Conservation (phyloP, 2,113 vertebrate genomes). For the Mormyrus iriodes region DNA sequence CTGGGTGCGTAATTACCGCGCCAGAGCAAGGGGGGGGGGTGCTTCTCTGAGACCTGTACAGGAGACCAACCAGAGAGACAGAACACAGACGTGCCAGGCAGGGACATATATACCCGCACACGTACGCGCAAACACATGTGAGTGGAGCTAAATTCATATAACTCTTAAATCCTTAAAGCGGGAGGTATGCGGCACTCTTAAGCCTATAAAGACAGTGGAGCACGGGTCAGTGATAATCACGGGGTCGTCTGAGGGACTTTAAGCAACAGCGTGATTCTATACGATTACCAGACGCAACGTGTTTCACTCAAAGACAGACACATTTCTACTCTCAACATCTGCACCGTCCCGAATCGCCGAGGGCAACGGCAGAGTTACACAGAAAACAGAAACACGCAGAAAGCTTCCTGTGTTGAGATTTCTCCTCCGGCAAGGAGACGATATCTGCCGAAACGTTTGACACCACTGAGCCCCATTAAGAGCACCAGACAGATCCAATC, state of each 20-base stretch:
- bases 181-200: not conserved
- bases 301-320: not conserved
- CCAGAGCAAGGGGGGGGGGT: slow-evolving; percentile 35
- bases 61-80: slow-evolving; percentile 47
- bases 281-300: not conserved
- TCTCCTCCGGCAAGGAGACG: slow-evolving; percentile 20
- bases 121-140: not conserved
- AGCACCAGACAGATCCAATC: slow-evolving; percentile 49
- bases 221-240: not conserved
- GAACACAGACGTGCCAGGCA: slow-evolving; percentile 22
- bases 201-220: not conserved
- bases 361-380: not conserved
- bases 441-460: slow-evolving; percentile 42
- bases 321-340: not conserved
- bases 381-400: slow-evolving; percentile 33
- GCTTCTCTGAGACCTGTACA: slow-evolving; percentile 40
- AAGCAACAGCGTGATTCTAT: not conserved
- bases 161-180: not conserved
- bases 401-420: slow-evolving; percentile 14
- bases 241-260: not conserved
- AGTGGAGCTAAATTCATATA: not conserved
- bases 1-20: slow-evolving; percentile 45
- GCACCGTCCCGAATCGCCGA: not conserved
- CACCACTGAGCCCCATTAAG: slow-evolving; percentile 40
- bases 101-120: not conserved